Evolutionary conservation across 1,140 invertebrate genomes (phyloP).

Genomic region (Aphis craccivora): DNA sequence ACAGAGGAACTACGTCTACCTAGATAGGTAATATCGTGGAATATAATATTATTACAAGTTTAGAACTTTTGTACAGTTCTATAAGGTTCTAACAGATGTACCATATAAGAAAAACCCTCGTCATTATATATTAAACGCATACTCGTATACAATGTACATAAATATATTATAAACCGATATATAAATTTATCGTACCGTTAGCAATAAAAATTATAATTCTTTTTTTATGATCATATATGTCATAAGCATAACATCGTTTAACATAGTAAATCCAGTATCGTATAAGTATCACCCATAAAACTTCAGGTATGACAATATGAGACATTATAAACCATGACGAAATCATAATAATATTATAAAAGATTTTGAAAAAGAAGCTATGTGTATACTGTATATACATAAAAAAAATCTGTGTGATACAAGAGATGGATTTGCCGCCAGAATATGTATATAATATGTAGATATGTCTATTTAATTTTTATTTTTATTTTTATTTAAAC

Average conservation of each 20-base stretch:
- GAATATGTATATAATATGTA: background rate
- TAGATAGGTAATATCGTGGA: background rate
- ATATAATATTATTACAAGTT: background rate
- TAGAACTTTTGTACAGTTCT: background rate
- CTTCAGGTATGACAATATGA: background rate
- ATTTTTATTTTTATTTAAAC: too few relatives aligned
- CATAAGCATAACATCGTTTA: background rate
- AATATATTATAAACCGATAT: background rate
- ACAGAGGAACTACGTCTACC: background rate
- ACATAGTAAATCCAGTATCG: background rate
- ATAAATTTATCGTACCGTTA: background rate
- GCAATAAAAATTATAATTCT: background rate
- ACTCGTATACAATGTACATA: background rate
- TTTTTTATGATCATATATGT: background rate
- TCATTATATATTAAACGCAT: background rate
- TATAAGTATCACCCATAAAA: background rate
- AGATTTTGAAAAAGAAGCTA: background rate
- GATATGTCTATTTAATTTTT: too few relatives aligned
- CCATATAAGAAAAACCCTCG: background rate
- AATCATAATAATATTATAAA: background rate
- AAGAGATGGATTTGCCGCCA: background rate
- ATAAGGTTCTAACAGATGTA: background rate
- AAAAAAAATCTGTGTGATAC: background rate
- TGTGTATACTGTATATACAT: background rate
- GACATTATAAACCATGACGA: background rate